Evolutionary conservation across 2,797 vertebrate genomes (phyloP).

Genomic region (Scomberomorus guttatus): DNA sequence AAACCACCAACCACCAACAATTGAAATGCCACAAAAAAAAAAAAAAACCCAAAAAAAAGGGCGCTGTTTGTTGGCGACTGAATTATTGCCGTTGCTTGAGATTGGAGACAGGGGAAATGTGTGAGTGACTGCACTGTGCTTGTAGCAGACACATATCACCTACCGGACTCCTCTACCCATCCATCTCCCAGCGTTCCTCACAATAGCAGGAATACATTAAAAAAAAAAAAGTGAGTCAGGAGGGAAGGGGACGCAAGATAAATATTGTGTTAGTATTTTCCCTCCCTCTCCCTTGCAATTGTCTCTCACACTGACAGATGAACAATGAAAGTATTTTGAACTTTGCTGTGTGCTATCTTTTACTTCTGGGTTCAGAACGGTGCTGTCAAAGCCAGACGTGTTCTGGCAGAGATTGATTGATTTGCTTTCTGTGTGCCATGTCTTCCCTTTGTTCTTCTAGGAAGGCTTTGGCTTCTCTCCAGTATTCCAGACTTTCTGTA

Average conservation of each 20-base stretch:
- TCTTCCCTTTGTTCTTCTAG: constrained; percentile 75
- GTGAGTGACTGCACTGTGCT: constrained; percentile 68
- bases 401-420: constrained; percentile 80
- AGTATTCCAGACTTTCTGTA: constrained; percentile 48
- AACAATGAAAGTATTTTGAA: constrained; percentile 87
- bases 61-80: constrained; percentile 68
- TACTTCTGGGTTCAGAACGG: constrained; percentile 75
- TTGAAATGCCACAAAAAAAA: constrained; percentile 70
- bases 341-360: constrained; percentile 81
- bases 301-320: constrained; percentile 83
- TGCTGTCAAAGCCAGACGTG: constrained; percentile 78
- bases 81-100: constrained; percentile 74
- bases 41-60: constrained; percentile 23
- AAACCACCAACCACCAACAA: constrained; percentile 72
- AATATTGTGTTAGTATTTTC: constrained; percentile 82
- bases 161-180: constrained; percentile 75
- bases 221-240: constrained; percentile 73
- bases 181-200: constrained; percentile 74
- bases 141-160: constrained; percentile 74
- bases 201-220: constrained; percentile 85
- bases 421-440: constrained; percentile 62
- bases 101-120: constrained; percentile 65
- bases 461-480: constrained; percentile 65
- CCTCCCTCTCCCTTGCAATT: constrained; percentile 72
- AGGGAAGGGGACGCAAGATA: constrained; percentile 81